These are phyloP conservation scores for Melanotaenia maccullochi DNA, from an alignment of 2,797 vertebrate genomes.

Conservation along the genomic window DNA sequence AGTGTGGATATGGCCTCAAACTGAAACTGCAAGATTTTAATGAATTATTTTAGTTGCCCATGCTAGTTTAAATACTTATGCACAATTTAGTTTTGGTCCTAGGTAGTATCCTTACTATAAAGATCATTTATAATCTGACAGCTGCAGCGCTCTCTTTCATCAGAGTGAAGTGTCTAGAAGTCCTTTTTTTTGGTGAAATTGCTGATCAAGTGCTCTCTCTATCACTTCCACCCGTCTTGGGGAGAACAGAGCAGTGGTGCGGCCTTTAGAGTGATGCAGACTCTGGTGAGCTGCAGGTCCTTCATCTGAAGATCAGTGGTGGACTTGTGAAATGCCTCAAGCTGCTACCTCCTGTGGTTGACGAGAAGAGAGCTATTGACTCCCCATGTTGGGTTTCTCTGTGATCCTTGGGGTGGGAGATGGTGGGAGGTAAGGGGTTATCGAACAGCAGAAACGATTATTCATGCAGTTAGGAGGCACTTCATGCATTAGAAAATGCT, in stretches of 20 bases:
- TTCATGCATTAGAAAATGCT: slow-evolving; percentile 8
- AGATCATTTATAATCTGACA: neutral
- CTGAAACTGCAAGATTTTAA: neutral
- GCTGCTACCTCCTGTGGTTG: slow-evolving; percentile 46
- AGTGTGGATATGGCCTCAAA: no score
- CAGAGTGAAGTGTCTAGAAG: neutral
- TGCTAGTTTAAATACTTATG: neutral
- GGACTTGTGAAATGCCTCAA: slow-evolving; percentile 40
- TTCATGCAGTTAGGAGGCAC: slow-evolving; percentile 11
- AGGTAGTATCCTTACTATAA: neutral
- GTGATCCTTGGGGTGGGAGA: slow-evolving; percentile 38
- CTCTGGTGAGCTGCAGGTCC: slow-evolving; percentile 50
- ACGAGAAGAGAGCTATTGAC: slow-evolving; percentile 58
- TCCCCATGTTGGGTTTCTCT: slow-evolving; percentile 48
- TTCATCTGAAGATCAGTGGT: slow-evolving; percentile 61
- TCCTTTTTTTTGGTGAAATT: slow-evolving; percentile 7
- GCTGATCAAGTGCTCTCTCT: neutral
- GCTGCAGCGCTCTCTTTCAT: neutral
- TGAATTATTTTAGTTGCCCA: neutral
- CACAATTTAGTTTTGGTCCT: neutral
- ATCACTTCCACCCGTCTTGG: neutral
- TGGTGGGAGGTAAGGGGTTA: slow-evolving; percentile 16
- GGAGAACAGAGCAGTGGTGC: slow-evolving; percentile 17
- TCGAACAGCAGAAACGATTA: slow-evolving; percentile 40
- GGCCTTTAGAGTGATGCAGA: slow-evolving; percentile 38